These are phyloP conservation scores for Cephus cinctus DNA, from an alignment of 1,140 invertebrate genomes.

Conservation along the genomic window DNA sequence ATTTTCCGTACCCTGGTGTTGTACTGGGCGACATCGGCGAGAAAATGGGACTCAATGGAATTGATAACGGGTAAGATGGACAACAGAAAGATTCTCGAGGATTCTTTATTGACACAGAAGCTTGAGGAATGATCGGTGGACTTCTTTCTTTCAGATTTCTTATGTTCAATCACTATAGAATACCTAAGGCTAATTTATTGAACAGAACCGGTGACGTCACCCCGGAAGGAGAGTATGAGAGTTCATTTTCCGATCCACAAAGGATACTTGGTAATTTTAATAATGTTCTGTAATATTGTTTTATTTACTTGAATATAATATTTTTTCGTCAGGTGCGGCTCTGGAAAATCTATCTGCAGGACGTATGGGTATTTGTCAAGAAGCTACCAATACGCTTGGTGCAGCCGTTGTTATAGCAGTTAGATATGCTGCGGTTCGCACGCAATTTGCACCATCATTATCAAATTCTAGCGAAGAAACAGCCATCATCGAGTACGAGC, in stretches of 20 bases:
- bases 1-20: conserved; percentile 70
- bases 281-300: too few species aligned
- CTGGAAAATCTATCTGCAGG: conserved; percentile 71
- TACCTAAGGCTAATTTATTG: conserved; percentile 62
- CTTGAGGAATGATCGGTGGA: too few species aligned
- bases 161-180: conserved; percentile 63
- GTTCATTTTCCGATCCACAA: conserved; percentile 75
- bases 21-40: conserved; percentile 80
- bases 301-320: conserved; percentile 12
- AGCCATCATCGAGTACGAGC: conserved; percentile 81
- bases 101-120: too few species aligned
- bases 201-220: conserved; percentile 67
- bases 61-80: conserved; percentile 74
- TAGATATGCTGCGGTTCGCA: conserved; percentile 76
- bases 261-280: conserved; percentile 67
- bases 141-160: conserved; percentile 57
- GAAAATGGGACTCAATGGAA: conserved; percentile 78
- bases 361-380: conserved; percentile 71
- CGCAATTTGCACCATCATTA: conserved; percentile 70
- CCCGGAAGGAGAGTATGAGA: conserved; percentile 66
- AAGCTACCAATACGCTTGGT: conserved; percentile 68
- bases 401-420: conserved; percentile 77
- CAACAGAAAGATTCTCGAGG: not conserved
- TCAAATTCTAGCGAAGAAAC: conserved; percentile 60
- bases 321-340: conserved; percentile 48